Conservation (phyloP, 2,797 vertebrate species). For the Anableps anableps region DNA sequence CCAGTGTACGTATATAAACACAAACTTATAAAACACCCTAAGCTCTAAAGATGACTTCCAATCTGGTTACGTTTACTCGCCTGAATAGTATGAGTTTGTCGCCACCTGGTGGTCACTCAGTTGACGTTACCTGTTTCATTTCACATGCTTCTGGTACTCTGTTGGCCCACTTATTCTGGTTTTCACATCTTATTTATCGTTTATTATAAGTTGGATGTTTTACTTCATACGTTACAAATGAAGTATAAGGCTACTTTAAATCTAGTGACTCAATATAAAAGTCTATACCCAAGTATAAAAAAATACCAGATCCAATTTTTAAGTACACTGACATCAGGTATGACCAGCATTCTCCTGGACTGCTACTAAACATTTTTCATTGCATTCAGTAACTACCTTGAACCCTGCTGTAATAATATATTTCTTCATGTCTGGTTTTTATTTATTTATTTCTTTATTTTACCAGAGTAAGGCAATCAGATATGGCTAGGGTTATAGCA, state of each 20-base stretch:
- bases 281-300: slow-evolving; percentile 11
- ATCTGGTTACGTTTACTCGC: slow-evolving; percentile 28
- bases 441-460: not conserved
- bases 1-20: slow-evolving; percentile 7
- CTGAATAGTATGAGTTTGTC: slow-evolving; percentile 53
- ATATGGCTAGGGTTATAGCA: slow-evolving; percentile 69
- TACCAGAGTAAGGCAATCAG: slow-evolving; percentile 75
- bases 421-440: slow-evolving; percentile 42
- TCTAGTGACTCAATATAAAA: slow-evolving; percentile 21
- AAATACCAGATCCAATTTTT: slow-evolving; percentile 10
- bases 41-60: slow-evolving; percentile 13
- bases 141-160: slow-evolving; percentile 8
- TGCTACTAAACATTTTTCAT: slow-evolving; percentile 23
- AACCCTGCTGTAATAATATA: slow-evolving; percentile 42
- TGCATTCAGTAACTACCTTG: slow-evolving; percentile 55
- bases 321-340: slow-evolving; percentile 56
- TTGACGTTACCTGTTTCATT: slow-evolving; percentile 7
- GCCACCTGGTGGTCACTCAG: slow-evolving; percentile 63
- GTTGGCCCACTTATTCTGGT: not conserved
- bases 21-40: not conserved
- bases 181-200: not conserved
- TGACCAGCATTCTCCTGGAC: slow-evolving; percentile 48
- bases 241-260: slow-evolving; percentile 19
- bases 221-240: slow-evolving; percentile 6
- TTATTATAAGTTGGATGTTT: not conserved